Base-by-base conservation (phyloP, 2,888 invertebrate species). In the Heteropelma amictum region DNA sequence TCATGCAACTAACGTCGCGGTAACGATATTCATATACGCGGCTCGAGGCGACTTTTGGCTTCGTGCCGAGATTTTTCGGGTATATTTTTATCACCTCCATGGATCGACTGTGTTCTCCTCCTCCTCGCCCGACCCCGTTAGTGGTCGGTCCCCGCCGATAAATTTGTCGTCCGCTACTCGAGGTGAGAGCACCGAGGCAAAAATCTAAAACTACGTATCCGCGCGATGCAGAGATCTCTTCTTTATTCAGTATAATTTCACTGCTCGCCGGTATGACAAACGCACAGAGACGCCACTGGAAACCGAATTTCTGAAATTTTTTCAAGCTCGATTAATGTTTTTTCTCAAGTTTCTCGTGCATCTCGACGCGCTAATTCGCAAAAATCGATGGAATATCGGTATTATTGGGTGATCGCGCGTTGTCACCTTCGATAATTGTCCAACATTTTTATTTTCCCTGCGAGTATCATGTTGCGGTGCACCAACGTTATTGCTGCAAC, bases 1-100 rank as follows among this genome's bases (percentile, higher is more conserved):
- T 85, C 85, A 85, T 85, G 85, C 82, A 78, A 63, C 63, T 53
- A 63, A 56, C 56, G 69, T 54, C 56, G 63, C 56, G 65, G 63
- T 54, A 73, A 76, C 72, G 75, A 77, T 79, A 77, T 77, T 76
- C 72, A 75, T 78, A n/a, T n/a, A 68, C 63, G 45, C 70, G 51
- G 73, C 76, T 77, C 84, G 82, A 83, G 83, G 81, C 81, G 79
- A 79, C 77, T 85, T 49, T n/a, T 87, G 87, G 87, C 87, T 61
- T 26, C 23, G 30, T 77, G 87, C 87, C 87, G 83, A 86, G 80
- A 87, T 85, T 84, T 87, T 85, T 85, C 82, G 80, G 83, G 77
- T 79, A 83, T 87, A 87, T 86, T 86, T 87, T 86, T 82, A 83
- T 84, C 79, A 75, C 72, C 61, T 73, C 72, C 64, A 76, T 77